Percentiles rank a stretch among this genome's conserved stretches.
Conservation (phyloP, 2,888 invertebrate genomes). For the Diarsia rubi region DNA sequence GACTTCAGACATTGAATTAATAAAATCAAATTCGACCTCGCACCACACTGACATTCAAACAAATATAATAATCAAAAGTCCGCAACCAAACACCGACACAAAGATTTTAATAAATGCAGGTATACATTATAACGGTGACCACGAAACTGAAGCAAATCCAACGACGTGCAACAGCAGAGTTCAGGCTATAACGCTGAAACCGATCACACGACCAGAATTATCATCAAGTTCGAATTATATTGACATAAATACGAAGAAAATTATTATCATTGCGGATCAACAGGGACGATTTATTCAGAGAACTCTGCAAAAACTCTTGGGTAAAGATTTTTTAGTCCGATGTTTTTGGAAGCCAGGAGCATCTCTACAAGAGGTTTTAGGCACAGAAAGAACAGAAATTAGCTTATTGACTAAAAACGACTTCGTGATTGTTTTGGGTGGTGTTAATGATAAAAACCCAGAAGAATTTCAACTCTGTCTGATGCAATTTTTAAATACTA, state of each 20-base stretch:
- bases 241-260: neutral
- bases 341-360: neutral
- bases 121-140: neutral
- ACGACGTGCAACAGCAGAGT: neutral
- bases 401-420: constrained; percentile 1
- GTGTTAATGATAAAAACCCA: constrained; percentile 2
- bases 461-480: neutral
- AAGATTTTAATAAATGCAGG: constrained; percentile 1
- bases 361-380: neutral
- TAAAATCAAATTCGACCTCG: neutral
- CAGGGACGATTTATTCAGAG: neutral
- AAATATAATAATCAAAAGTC: neutral
- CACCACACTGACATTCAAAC: neutral
- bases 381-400: neutral
- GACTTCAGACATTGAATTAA: neutral
- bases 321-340: neutral
- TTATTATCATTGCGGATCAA: constrained; percentile 2
- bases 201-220: neutral
- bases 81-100: neutral
- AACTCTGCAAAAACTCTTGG: neutral
- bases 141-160: neutral
- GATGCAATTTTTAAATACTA: neutral
- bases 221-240: neutral
- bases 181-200: neutral
- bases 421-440: neutral